A percentile compares a stretch with the other conserved stretches of the same genome.
phyloP scores from a whole-genome alignment of 2,113 vertebrate species.

The Pangasianodon gigas region DNA sequence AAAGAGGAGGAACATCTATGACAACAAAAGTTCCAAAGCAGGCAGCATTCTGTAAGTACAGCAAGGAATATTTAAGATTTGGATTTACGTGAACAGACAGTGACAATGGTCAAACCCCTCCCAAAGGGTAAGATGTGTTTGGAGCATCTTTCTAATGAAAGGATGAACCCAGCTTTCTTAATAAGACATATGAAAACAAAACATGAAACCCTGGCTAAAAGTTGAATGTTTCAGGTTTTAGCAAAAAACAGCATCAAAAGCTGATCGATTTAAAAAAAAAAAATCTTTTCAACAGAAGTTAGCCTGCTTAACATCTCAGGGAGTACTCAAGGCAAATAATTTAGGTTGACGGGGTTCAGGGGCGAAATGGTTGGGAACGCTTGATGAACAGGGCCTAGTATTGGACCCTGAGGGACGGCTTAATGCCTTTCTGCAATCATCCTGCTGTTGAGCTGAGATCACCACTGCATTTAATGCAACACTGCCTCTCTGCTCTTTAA shows the following conservation, averaged over 20 bases:
- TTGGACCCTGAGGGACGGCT: background rate
- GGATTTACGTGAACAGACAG: too few relatives aligned
- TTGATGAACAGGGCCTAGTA: background rate
- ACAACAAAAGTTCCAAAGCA: background rate
- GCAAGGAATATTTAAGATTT: too few relatives aligned
- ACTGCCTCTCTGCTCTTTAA: background rate
- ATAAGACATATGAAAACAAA: background rate
- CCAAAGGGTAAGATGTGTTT: background rate
- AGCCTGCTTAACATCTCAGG: background rate
- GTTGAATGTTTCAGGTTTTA: too few relatives aligned
- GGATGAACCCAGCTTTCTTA: background rate
- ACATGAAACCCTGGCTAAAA: background rate
- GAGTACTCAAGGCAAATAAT: background rate
- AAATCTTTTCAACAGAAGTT: background rate
- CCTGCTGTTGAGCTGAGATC: background rate
- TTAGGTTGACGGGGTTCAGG: background rate
- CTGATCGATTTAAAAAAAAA: background rate
- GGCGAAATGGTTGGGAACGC: background rate
- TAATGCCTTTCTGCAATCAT: background rate
- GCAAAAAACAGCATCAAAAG: background rate
- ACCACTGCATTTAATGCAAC: background rate
- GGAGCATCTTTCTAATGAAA: background rate
- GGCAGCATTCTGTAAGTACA: too few relatives aligned
- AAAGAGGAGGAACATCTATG: background rate
- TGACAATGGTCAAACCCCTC: background rate